These are phyloP conservation scores for Octomys mimax DNA, from an alignment of 2,797 vertebrate genomes.

Conservation along the genomic window DNA sequence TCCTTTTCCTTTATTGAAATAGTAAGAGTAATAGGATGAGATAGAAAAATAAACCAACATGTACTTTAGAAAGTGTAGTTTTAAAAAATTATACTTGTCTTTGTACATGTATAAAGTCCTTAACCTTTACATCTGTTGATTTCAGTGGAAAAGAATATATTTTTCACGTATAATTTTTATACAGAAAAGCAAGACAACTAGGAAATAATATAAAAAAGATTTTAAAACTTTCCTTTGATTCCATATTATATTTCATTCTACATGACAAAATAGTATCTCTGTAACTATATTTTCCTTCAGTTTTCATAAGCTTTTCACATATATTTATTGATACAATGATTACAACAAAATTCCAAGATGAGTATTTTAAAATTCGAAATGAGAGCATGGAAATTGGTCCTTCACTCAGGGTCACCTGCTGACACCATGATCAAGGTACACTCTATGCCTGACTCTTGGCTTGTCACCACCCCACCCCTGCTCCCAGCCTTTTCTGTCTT, in stretches of 20 bases:
- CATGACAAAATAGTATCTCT: background rate
- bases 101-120: background rate
- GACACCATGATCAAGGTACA: no score
- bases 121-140: background rate
- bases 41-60: background rate
- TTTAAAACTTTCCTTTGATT: background rate
- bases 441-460: rapidly evolving
- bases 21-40: background rate
- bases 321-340: background rate
- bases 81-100: background rate
- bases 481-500: no score
- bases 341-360: background rate
- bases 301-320: background rate
- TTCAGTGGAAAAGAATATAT: background rate
- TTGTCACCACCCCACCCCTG: no score
- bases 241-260: background rate
- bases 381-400: background rate
- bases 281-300: background rate
- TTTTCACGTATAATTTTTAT: background rate
- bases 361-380: background rate
- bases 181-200: background rate
- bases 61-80: background rate
- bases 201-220: background rate
- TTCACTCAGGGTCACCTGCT: background rate
- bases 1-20: background rate